Conservation (phyloP, 2,113 vertebrate species). For the Bambusicola thoracicus region DNA sequence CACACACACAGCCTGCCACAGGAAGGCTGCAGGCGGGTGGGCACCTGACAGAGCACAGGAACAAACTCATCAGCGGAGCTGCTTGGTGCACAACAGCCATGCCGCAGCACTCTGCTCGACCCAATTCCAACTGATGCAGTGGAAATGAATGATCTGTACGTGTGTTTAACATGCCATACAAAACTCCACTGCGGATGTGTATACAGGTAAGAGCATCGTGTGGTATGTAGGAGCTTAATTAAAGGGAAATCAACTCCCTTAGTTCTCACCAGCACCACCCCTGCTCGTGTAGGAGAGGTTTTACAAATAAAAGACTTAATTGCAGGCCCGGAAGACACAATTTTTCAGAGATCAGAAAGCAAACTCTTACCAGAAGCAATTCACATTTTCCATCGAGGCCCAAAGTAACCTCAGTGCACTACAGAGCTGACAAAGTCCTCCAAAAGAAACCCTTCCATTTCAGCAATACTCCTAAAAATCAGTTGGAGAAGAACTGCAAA, state of each 20-base stretch:
- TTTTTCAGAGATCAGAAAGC: neutral
- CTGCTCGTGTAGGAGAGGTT: neutral
- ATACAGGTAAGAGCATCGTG: neutral
- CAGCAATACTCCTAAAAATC: neutral
- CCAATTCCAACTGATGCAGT: neutral
- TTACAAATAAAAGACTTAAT: neutral
- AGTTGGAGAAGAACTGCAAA: neutral
- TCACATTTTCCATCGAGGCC: neutral
- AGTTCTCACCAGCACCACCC: neutral
- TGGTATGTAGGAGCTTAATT: neutral
- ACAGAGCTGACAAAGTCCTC: neutral
- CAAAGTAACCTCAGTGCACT: neutral
- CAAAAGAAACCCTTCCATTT: neutral
- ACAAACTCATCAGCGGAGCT: neutral
- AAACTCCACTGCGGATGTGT: neutral
- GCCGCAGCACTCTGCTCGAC: neutral
- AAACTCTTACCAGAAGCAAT: neutral
- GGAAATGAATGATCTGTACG: neutral
- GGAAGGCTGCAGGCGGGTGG: neutral
- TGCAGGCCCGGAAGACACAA: neutral
- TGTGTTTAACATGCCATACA: neutral
- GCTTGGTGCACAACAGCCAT: neutral
- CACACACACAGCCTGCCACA: neutral
- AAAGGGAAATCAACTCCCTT: neutral
- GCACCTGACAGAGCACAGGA: fast-evolving